phyloP scores from a whole-genome alignment of 1,140 invertebrate species.

The Zaprionus vittiger region DNA sequence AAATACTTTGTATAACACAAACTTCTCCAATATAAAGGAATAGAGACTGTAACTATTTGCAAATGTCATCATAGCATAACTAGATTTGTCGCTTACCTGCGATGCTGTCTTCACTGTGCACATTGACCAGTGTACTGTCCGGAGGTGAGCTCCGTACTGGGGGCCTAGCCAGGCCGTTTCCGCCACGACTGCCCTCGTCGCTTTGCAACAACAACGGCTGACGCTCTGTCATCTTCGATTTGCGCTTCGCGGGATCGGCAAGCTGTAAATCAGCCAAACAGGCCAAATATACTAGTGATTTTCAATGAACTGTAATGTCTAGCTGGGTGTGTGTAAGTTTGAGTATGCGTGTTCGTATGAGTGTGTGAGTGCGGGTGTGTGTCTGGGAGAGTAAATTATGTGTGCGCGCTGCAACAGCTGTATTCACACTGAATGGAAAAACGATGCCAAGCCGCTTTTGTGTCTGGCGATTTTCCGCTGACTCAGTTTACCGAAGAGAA shows the following conservation, averaged over 20 bases:
- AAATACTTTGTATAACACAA: too few relatives aligned
- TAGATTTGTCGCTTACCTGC: conserved; percentile 60
- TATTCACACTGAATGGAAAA: conserved; percentile 53
- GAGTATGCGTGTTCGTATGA: background rate
- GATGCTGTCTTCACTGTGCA: conserved; percentile 79
- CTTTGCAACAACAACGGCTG: conserved; percentile 84
- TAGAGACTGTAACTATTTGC: too few relatives aligned
- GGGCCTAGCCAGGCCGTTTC: conserved; percentile 43
- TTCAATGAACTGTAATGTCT: background rate
- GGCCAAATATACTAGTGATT: conserved; percentile 16
- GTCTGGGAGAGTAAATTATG: background rate
- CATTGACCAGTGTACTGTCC: conserved; percentile 83
- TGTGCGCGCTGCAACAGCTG: conserved; percentile 34
- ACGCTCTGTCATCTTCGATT: conserved; percentile 84
- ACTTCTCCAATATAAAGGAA: too few relatives aligned
- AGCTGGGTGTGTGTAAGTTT: background rate
- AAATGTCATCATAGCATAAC: conserved; percentile 31
- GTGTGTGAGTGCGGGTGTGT: background rate
- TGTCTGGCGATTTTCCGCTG: conserved; percentile 65
- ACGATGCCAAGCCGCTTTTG: conserved; percentile 46
- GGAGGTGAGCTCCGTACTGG: conserved; percentile 83
- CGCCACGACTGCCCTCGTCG: conserved; percentile 57
- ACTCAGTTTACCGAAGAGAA: conserved; percentile 51
- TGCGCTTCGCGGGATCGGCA: conserved; percentile 57
- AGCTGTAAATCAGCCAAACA: conserved; percentile 42